Evolutionary conservation across 2,888 invertebrate genomes (phyloP), one percentile per base, ranked within the genome.

Genomic region (Carpatolechia fugitivella): DNA sequence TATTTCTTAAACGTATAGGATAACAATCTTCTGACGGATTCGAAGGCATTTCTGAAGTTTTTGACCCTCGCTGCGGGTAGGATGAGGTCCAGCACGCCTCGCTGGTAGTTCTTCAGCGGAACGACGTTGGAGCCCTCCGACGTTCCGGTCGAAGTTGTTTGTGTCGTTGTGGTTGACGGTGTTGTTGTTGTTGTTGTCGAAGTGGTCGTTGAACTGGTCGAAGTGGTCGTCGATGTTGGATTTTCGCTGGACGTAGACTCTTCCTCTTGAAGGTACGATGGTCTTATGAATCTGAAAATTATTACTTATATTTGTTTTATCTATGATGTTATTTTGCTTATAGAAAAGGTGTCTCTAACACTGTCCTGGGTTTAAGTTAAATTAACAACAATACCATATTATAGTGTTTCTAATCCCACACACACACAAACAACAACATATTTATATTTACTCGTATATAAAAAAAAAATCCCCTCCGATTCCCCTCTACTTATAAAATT

Each of bases 51-150:
- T 56, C 82, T 86, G 35, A 86, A 85, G 0, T 67, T 57, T 20
- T 62, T 72, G 1, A 87, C 82, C 58, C 86, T 75, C 0, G 65
- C 55, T 1, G 80, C 65, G 0, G 86, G 86, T 16, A 86, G 77
- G 0, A 87, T 66, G 0, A 87, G 56, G 58, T 87, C 86, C 1
- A 87, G 38, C 0, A 87, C 68, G 0, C 86, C 85, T 64, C 74
- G 70, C 44, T 79, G 72, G 1, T 65, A 56, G 1, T 69, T 58
- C 33, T 61, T 65, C 18, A 76, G 61, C 0, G 77, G 76, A 10
- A 75, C 58, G 0, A 73, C 70, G 56, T 60, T 68, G 1, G 70
- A n/a, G n/a, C n/a, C n/a, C n/a, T n/a, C n/a, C n/a, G n/a, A n/a
- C n/a, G n/a, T n/a, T n/a, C n/a, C n/a, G n/a, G n/a, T n/a, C n/a